phyloP scores from a whole-genome alignment of 2,797 vertebrate species.

The Enteromius trimaculatus region DNA sequence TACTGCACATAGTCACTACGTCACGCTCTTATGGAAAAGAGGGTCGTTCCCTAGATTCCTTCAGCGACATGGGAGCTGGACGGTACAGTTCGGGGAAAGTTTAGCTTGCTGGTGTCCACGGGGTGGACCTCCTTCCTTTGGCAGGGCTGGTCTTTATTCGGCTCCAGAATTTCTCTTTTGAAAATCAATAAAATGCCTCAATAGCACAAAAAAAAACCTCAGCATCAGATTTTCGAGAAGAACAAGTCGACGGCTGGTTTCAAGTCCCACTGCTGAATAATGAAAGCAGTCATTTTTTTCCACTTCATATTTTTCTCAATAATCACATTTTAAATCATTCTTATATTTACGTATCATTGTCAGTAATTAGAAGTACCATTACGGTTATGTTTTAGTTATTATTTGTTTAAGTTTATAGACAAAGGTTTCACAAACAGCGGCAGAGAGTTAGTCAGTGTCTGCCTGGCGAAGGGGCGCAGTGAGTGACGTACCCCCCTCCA shows the following conservation, averaged over 20 bases:
- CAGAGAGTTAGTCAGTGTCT: constrained; percentile 66
- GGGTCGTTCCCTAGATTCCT: constrained; percentile 80
- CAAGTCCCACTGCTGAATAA: constrained; percentile 85
- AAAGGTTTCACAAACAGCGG: constrained; percentile 75
- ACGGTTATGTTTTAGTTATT: constrained; percentile 64
- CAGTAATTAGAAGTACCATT: constrained; percentile 67
- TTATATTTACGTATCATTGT: constrained; percentile 72
- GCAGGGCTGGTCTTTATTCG: constrained; percentile 90
- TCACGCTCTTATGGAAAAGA: constrained; percentile 74
- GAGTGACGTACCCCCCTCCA: constrained; percentile 56
- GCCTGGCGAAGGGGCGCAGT: constrained; percentile 58
- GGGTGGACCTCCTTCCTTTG: constrained; percentile 95
- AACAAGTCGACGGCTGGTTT: constrained; percentile 86
- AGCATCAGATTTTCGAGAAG: constrained; percentile 75
- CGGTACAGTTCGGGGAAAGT: constrained; percentile 73
- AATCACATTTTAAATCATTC: constrained; percentile 71
- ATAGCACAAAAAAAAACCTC: constrained; percentile 71
- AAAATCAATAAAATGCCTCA: constrained; percentile 74
- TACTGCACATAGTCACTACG: constrained; percentile 81
- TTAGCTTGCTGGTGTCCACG: constrained; percentile 86
- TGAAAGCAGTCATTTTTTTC: constrained; percentile 81
- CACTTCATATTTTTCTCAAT: constrained; percentile 66
- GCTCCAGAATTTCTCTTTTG: constrained; percentile 82
- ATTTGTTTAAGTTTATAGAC: constrained; percentile 80
- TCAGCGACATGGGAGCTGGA: constrained; percentile 72